Evolutionary conservation across 2,797 vertebrate species (phyloP).

Genomic region (Syndactyla subalaris): DNA sequence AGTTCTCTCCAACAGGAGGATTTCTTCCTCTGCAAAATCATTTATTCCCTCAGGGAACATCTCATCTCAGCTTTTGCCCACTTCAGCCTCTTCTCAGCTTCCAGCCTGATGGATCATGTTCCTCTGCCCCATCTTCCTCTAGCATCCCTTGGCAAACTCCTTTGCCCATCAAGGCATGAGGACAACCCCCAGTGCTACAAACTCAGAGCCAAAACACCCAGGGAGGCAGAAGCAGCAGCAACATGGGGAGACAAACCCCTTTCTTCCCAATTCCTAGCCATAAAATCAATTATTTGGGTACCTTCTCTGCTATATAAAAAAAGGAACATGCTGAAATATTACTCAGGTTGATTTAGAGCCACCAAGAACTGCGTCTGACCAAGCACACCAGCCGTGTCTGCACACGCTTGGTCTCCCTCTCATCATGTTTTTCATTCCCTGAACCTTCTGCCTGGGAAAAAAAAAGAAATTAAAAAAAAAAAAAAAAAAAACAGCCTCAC

Average conservation of each 20-base stretch:
- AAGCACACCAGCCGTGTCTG: fast-evolving
- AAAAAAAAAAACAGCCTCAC: not conserved
- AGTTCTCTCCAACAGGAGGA: not conserved
- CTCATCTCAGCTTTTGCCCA: not conserved
- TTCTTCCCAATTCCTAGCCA: not conserved
- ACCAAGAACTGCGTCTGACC: fast-evolving
- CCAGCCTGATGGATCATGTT: fast-evolving
- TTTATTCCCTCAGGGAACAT: not conserved
- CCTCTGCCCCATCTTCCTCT: fast-evolving
- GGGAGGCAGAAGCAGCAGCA: not conserved
- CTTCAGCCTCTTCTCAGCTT: not conserved
- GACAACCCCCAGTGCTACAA: not conserved
- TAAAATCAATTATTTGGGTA: not conserved
- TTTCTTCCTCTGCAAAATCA: not conserved
- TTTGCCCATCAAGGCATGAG: not conserved
- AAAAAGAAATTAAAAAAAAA: not conserved
- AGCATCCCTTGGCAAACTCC: not conserved
- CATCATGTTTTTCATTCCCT: not conserved
- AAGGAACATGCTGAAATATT: fast-evolving
- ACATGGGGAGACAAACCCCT: fast-evolving
- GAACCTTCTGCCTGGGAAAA: not conserved
- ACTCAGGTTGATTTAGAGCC: not conserved
- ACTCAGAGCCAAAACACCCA: not conserved
- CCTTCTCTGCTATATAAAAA: not conserved
- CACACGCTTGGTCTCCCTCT: not conserved